Conservation (phyloP, 2,888 invertebrate genomes). For the Cheilosia soror region DNA sequence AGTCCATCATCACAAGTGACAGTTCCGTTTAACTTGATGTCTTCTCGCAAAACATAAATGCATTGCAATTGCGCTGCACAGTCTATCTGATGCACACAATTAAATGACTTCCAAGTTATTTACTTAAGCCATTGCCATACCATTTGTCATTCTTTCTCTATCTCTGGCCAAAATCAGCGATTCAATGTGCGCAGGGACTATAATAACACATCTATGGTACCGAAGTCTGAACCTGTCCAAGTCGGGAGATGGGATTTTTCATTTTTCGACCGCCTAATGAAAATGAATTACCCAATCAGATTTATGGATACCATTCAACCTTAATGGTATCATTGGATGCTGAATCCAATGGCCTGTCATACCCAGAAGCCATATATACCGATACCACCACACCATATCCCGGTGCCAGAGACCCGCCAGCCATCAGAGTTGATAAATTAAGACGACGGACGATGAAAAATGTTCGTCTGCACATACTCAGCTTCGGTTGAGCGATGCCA, state of each 20-base stretch:
- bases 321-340: slow-evolving; percentile 70
- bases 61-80: slow-evolving; percentile 32
- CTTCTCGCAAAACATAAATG: slow-evolving; percentile 18
- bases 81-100: slow-evolving; percentile 52
- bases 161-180: slow-evolving; percentile 3
- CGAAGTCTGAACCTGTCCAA: slow-evolving; percentile 26
- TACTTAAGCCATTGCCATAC: slow-evolving; percentile 38
- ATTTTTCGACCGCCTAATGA: slow-evolving; percentile 68
- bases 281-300: slow-evolving; percentile 73
- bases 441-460: slow-evolving; percentile 68
- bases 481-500: slow-evolving; percentile 31
- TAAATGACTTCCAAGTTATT: slow-evolving; percentile 59
- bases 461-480: slow-evolving; percentile 38
- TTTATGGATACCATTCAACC: slow-evolving; percentile 72
- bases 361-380: slow-evolving; percentile 39
- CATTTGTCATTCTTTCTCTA: slow-evolving; percentile 56
- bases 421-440: slow-evolving; percentile 68
- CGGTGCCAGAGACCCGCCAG: neutral
- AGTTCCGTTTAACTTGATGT: slow-evolving; percentile 64
- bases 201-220: neutral
- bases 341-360: slow-evolving; percentile 66
- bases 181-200: neutral
- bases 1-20: slow-evolving; percentile 69
- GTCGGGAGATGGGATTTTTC: slow-evolving; percentile 38
- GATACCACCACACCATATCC: slow-evolving; percentile 1